Conservation (phyloP, 2,113 vertebrate genomes). For the Noctilio leporinus region DNA sequence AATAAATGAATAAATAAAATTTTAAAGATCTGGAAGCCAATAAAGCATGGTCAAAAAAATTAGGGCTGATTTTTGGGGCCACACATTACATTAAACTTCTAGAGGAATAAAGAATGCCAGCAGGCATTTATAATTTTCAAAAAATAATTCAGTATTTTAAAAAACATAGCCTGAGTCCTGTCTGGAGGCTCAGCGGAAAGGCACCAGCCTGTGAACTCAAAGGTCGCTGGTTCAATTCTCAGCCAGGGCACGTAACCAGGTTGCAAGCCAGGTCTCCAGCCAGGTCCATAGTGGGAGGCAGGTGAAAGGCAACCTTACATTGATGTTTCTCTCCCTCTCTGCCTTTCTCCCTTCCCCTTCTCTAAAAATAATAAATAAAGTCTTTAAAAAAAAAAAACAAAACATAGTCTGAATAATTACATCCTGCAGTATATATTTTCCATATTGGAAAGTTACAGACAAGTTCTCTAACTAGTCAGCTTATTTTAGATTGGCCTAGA, state of each 20-base stretch:
- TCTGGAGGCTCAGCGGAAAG: too few relatives aligned
- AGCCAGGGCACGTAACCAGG: too few relatives aligned
- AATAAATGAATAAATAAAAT: too few relatives aligned
- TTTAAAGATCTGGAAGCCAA: not conserved
- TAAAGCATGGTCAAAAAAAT: not conserved
- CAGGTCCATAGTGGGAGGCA: too few relatives aligned
- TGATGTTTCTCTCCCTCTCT: too few relatives aligned
- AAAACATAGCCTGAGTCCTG: not conserved
- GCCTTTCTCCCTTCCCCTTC: too few relatives aligned
- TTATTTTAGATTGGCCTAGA: not conserved
- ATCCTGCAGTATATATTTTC: not conserved
- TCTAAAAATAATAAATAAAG: too few relatives aligned
- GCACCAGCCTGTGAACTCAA: too few relatives aligned
- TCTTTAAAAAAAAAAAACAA: too few relatives aligned
- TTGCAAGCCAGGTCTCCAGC: too few relatives aligned
- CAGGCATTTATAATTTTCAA: not conserved
- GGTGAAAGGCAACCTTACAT: too few relatives aligned
- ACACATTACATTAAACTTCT: conserved; percentile 24
- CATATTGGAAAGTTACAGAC: not conserved
- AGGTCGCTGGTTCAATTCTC: too few relatives aligned
- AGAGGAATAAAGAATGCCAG: not conserved
- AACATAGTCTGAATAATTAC: not conserved
- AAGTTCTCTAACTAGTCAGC: not conserved
- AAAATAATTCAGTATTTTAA: not conserved
- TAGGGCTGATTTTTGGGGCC: not conserved